phyloP scores from a whole-genome alignment of 2,113 vertebrate genomes.

The Myodes glareolus region DNA sequence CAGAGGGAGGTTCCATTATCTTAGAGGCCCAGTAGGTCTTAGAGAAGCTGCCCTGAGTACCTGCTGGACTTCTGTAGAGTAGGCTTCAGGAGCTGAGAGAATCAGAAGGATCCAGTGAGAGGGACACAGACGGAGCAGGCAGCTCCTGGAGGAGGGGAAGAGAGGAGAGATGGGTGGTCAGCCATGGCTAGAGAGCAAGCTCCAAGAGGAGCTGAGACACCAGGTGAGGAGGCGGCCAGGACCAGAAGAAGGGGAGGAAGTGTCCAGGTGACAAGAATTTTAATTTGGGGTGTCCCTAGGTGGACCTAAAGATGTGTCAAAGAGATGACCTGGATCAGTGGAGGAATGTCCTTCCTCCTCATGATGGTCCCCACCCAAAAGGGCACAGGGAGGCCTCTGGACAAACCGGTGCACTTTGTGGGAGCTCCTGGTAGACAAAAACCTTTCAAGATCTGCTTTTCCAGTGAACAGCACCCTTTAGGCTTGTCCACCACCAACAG shows the following conservation, averaged over 20 bases:
- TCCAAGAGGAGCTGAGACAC: neutral
- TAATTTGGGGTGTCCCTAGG: neutral
- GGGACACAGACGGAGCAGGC: neutral
- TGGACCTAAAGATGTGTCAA: neutral
- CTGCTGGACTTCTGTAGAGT: neutral
- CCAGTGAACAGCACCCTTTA: neutral
- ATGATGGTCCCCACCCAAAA: neutral
- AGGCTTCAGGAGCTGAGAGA: neutral
- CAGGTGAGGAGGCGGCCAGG: neutral
- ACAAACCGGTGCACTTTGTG: neutral
- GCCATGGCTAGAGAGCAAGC: neutral
- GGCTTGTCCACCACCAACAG: neutral
- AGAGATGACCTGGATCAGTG: neutral
- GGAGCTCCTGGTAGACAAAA: neutral
- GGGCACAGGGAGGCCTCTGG: neutral
- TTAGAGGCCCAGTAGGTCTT: neutral
- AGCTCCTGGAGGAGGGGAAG: too few relatives aligned
- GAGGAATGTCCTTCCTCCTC: neutral
- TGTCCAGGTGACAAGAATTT: neutral
- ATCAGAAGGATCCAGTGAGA: neutral
- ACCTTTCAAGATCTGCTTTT: neutral
- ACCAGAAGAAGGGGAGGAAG: neutral
- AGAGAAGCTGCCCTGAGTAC: neutral
- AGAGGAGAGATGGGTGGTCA: neutral
- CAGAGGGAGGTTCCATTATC: neutral